Base-by-base conservation (phyloP, 2,797 vertebrate species). In the Chloroceryle inda region DNA sequence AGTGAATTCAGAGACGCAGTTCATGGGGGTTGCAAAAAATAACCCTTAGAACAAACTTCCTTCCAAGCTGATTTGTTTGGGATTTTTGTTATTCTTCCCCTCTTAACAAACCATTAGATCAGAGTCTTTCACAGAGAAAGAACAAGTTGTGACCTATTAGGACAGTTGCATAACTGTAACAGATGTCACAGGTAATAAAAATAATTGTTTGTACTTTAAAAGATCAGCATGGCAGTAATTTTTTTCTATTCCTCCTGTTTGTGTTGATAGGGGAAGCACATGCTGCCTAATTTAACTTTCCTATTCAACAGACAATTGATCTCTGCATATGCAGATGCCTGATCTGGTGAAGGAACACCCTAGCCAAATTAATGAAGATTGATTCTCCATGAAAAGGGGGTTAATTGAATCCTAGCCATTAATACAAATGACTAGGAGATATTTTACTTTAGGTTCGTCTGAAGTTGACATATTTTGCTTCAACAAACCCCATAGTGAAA, bases 361-460 rank as follows among this genome's bases (percentile, higher is more conserved):
- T 93, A 97, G 89, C 94, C 96, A 97, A 96, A 97, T 97, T 97
- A 97, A 92, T 94, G 73, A 89, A 86, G 91, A 97, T 97, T 94
- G 96, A 97, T 98, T 97, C 97, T 86, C 96, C 90, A 94, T 96
- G 94, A 96, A 96, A 98, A 96, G 58, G 90, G 74, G 47, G 87
- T 97, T 98, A 97, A 97, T 94, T 97, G 92, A 97, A 96, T 97
- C 97, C 97, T 88, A 97, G 95, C 69, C 88, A 94, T 74, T 96
- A 86, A 90, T 96, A 80, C 64, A 97, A 97, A 92, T 87, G 63
- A 23, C 66, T 95, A 92, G 35, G 93, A 95, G 55, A 82, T 96
- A 94, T 96, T 97, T 97, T 96, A 96, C 89, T 94, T 80, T 92
- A 96, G 59, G 62, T 88, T 96, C 66, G 75, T 95, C 86, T 95